Percentiles rank a stretch among this genome's conserved stretches.
phyloP scores from a whole-genome alignment of 1,140 invertebrate species.

The Drosophila sucinea region DNA sequence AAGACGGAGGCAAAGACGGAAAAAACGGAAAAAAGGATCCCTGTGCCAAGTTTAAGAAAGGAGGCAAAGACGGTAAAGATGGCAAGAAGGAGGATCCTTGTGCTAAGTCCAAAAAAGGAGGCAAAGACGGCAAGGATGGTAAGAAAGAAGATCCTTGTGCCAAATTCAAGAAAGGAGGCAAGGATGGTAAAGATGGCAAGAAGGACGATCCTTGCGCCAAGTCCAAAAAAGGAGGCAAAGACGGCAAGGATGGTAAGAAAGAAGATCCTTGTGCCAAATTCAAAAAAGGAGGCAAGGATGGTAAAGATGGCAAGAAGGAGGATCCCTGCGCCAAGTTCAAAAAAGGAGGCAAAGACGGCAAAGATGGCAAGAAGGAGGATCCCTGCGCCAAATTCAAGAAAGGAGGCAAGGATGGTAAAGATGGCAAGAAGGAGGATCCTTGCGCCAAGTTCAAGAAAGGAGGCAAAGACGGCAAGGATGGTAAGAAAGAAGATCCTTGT shows the following conservation, averaged over 20 bases:
- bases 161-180: background rate
- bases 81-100: slow-evolving; percentile 11
- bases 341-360: slow-evolving; percentile 20
- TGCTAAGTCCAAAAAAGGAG: slow-evolving; percentile 23
- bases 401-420: slow-evolving; percentile 15
- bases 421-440: slow-evolving; percentile 37
- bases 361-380: slow-evolving; percentile 37
- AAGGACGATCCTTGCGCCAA: slow-evolving; percentile 11
- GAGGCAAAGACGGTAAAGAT: slow-evolving; percentile 15
- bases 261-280: slow-evolving; percentile 25
- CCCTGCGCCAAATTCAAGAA: slow-evolving; percentile 40
- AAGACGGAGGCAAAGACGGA: background rate
- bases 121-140: slow-evolving; percentile 6
- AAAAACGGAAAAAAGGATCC: slow-evolving; percentile 12
- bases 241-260: slow-evolving; percentile 28
- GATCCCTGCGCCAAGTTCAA: slow-evolving; percentile 34
- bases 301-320: slow-evolving; percentile 21
- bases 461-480: slow-evolving; percentile 6
- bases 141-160: background rate
- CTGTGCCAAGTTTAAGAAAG: slow-evolving; percentile 17
- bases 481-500: slow-evolving; percentile 39
- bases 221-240: background rate
- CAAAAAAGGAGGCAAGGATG: background rate
- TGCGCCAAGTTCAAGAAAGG: slow-evolving; percentile 43
- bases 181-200: slow-evolving; percentile 12